Base-by-base conservation (phyloP, 2,888 invertebrate genomes). In the Epinotia demarniana region DNA sequence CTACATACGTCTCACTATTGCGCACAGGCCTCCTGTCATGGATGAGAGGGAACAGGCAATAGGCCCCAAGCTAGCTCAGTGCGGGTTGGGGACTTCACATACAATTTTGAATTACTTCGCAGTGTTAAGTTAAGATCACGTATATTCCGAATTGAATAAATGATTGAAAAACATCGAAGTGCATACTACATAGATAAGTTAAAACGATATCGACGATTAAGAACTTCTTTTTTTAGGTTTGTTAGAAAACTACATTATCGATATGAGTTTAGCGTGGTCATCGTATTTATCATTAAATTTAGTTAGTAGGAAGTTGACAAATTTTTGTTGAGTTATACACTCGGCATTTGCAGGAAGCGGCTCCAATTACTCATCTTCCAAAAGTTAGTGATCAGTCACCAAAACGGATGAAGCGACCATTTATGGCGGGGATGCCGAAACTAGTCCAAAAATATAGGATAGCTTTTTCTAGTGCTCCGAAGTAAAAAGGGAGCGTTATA, bases 341-440 rank as follows among this genome's bases (percentile, higher is more conserved):
- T 75, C 61, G 75, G 66, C 27, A 75, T 75, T 71, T 67, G 66
- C 60, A 75, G 75, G 75, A 75, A 75, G 67, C 62, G 67, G 46
- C 55, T 71, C 27, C 53, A 49, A 55, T 75, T 66, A 75, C 55
- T 75, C 75, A 75, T 62, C 33, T 67, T 18, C 66, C 43, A 61
- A 61, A 61, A 71, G 69, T 61, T 39, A 60, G 58, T 53, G 64
- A 43, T 5, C 60, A 53, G 60, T 27, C 60, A 60, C 16, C 46
- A 49, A 8, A 49, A 49, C 49, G 23, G 16, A 16, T 39, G 49
- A n/a, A 46, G 16, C 2, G 19, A 63, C 16, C 53, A 53, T 16
- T 53, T 53, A n/a, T 53, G 53, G 53, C 6, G 53, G 53, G 6
- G 16, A 53, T 53, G n/a, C 53, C 13, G 53, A 53, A 16, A 53